Evolutionary conservation across 2,888 invertebrate genomes (phyloP).

Genomic region (Nomada ruficornis): DNA sequence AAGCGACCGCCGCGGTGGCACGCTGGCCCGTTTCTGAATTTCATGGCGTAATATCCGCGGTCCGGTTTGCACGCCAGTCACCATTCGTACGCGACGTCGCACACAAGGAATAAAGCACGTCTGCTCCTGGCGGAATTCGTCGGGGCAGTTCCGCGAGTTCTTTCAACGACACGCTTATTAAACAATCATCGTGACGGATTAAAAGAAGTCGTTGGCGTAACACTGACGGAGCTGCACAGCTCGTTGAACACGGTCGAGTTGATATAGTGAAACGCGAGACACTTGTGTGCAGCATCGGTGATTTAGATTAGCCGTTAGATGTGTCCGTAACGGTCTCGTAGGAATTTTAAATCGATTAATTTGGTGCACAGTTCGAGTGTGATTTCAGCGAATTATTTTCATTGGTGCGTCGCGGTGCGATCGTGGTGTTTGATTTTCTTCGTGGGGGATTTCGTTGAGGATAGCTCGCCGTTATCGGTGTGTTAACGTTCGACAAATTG

Average conservation of each 20-base stretch:
- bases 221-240: not conserved
- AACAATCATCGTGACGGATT: conserved; percentile 12
- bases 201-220: not conserved
- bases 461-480: too few species aligned
- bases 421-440: too few species aligned
- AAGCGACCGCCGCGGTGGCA: conserved; percentile 33
- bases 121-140: not conserved
- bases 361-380: not conserved
- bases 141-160: conserved; percentile 29
- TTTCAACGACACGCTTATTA: conserved; percentile 8
- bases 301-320: too few species aligned
- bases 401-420: not conserved
- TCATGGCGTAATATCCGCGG: conserved; percentile 54
- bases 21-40: conserved; percentile 69
- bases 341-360: too few species aligned
- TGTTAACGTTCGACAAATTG: not conserved
- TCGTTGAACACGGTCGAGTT: not conserved
- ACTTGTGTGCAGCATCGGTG: too few species aligned
- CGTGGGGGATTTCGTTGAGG: not conserved
- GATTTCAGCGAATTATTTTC: not conserved
- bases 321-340: too few species aligned
- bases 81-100: conserved; percentile 48
- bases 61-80: conserved; percentile 42
- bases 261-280: too few species aligned
- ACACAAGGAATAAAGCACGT: conserved; percentile 53